Evolutionary conservation across 2,113 vertebrate genomes (phyloP).

Genomic region (Rhabdornis inornatus): DNA sequence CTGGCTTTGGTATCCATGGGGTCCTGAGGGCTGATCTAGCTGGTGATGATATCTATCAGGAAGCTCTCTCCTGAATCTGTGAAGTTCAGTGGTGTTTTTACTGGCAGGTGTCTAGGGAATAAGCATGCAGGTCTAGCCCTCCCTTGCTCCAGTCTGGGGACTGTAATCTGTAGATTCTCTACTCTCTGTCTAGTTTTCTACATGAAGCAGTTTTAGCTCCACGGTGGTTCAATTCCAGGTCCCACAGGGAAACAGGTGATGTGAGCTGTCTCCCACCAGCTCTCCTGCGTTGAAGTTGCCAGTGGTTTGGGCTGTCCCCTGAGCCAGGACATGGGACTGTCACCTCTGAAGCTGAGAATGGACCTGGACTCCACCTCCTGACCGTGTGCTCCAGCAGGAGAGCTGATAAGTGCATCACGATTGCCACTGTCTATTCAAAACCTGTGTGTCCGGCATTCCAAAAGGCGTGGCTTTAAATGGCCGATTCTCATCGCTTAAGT

Average conservation of each 20-base stretch:
- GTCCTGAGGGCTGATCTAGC: background rate
- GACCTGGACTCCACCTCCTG: background rate
- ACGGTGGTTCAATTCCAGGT: background rate
- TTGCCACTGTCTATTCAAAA: background rate
- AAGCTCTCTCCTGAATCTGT: background rate
- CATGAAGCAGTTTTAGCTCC: background rate
- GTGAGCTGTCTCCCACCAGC: background rate
- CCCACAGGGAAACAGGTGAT: background rate
- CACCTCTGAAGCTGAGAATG: background rate
- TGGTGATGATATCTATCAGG: background rate
- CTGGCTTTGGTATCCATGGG: background rate
- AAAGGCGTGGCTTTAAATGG: background rate
- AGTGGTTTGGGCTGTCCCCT: background rate
- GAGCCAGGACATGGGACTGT: no score
- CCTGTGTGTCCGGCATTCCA: background rate
- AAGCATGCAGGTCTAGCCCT: background rate
- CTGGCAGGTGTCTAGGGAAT: background rate
- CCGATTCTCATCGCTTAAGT: rapidly evolving
- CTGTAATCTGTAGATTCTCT: background rate
- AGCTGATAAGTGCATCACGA: rapidly evolving
- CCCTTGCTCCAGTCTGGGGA: background rate
- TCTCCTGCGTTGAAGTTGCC: background rate
- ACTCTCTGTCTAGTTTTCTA: background rate
- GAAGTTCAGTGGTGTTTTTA: background rate
- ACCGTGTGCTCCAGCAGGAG: rapidly evolving